A percentile compares a stretch with the other conserved stretches of the same genome.
Evolutionary conservation across 2,113 vertebrate genomes (phyloP).

Genomic region (Chaenocephalus aceratus): DNA sequence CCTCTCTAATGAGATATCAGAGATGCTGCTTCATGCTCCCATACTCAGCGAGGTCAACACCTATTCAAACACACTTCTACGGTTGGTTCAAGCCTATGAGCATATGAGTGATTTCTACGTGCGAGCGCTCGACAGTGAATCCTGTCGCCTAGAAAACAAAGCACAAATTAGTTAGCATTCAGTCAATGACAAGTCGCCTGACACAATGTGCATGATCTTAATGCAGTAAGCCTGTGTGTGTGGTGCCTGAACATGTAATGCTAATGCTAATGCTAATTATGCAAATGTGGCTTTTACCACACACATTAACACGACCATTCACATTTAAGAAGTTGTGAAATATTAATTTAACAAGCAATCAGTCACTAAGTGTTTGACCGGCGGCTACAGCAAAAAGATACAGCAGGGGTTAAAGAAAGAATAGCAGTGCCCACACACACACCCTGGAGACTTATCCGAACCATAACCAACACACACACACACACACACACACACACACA

Average conservation of each 20-base stretch:
- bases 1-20: conserved; percentile 66
- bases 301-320: neutral
- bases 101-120: neutral
- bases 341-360: too few relatives aligned
- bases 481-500: too few relatives aligned
- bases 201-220: conserved; percentile 10
- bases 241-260: neutral
- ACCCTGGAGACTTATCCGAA: too few relatives aligned
- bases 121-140: too few relatives aligned
- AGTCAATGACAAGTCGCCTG: conserved; percentile 34
- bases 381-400: too few relatives aligned
- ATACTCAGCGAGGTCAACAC: conserved; percentile 31
- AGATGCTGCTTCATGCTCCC: conserved; percentile 58
- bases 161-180: neutral
- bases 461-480: too few relatives aligned
- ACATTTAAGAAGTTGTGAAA: too few relatives aligned
- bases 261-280: conserved; percentile 20
- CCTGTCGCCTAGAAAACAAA: conserved; percentile 3
- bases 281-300: neutral
- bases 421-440: too few relatives aligned
- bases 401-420: too few relatives aligned
- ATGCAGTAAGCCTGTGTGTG: conserved; percentile 8
- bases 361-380: too few relatives aligned
- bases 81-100: conserved; percentile 6
- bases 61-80: conserved; percentile 42